Evolutionary conservation across 1,140 invertebrate genomes (phyloP), one percentile per base, ranked within the genome.

Genomic region (Brachionus angularis): DNA sequence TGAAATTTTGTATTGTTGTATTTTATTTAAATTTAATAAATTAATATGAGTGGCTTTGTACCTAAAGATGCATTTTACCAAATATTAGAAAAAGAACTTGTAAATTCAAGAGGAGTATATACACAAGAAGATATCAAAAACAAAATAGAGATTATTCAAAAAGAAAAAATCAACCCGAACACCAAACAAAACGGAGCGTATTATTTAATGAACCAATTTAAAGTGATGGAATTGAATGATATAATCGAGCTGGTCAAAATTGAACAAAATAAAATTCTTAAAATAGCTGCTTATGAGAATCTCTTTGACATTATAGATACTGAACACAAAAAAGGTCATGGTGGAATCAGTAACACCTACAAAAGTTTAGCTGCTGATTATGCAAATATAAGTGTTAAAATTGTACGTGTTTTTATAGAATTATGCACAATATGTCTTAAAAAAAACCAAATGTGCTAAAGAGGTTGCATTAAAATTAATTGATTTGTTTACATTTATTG

Each of bases 401-500:
- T 23, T 21, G 53, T 70, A n/a, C 12, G 46, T 23, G 18, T 33
- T 14, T 69, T 47, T 36, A 69, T 39, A 5, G 75, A 12, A 14
- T 16, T 42, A 21, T 74, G 50, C 50, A 21, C 39, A 72, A 12
- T 31, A 39, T 62, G 46, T 8, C 36, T 58, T 61, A 49, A 39
- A 12, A 18, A 70, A 71, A 44, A 34, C 27, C 71, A 62, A 62
- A 62, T 3, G 5, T 14, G 58, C 58, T 39, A 36, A 25, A 36
- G 58, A 62, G 29, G 58, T 62, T 16, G 58, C 58, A 12, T 8
- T n/a, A n/a, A 14, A 69, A 12, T 52, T 72, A 18, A 25, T 72
- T 5, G 53, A 74, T n/a, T 62, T 75, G 2, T 75, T 75, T 46
- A 18, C 53, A 16, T 5, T 72, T 1, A 62, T 76, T 58, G 74